A percentile compares a stretch with the other conserved stretches of the same genome.
Conservation (phyloP, 1,140 invertebrate species). For the Drosophila sp. region DNA sequence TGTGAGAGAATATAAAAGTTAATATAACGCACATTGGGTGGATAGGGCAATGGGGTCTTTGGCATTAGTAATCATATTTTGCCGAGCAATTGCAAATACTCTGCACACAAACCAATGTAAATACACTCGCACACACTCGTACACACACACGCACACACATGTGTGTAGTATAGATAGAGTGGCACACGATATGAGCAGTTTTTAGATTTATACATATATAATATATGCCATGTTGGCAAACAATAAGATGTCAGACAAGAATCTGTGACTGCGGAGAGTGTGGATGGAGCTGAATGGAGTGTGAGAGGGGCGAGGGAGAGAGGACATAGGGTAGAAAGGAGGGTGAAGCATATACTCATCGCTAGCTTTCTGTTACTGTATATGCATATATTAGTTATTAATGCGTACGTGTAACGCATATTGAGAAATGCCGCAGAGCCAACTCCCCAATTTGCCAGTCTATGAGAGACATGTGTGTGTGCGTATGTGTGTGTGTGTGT, state of each 20-base stretch:
- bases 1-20: conserved; percentile 58
- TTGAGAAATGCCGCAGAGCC: conserved; percentile 69
- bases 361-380: conserved; percentile 66
- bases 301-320: not conserved
- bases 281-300: not conserved
- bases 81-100: conserved; percentile 68
- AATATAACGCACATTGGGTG: conserved; percentile 65
- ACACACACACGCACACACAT: not conserved
- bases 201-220: conserved; percentile 74
- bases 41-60: conserved; percentile 37
- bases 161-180: not conserved
- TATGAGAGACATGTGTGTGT: conserved; percentile 35
- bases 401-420: conserved; percentile 80
- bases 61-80: conserved; percentile 80
- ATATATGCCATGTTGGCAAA: conserved; percentile 59
- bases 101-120: conserved; percentile 29
- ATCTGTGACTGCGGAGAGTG: not conserved
- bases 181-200: conserved; percentile 70
- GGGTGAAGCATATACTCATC: conserved; percentile 33
- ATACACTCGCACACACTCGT: conserved; percentile 7
- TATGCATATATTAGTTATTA: conserved; percentile 83
- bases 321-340: too few species aligned
- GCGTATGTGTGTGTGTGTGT: conserved; percentile 7
- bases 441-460: conserved; percentile 62
- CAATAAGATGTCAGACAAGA: conserved; percentile 67